Evolutionary conservation across 23 tunicate species (phyloP), one percentile per base, ranked within the genome.

Genomic region (Oikopleura dioica): DNA sequence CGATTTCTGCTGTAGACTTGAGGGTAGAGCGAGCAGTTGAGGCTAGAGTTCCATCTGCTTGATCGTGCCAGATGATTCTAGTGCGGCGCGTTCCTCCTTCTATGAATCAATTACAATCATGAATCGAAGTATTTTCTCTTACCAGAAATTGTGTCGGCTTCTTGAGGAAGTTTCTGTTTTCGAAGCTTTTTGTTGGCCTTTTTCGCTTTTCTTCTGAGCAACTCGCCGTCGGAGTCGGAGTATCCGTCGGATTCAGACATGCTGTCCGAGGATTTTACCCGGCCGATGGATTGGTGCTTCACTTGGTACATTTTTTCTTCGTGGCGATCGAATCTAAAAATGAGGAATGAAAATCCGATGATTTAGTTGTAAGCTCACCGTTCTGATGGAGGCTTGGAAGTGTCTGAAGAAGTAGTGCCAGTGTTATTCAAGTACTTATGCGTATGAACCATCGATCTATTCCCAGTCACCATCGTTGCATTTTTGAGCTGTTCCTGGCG

Each of bases 321-420:
- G 9, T 44, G 9, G 26, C 26, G 72, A 24, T 16, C 33, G 2
- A 63, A 12, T 63, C 26, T 63, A 31, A 21, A 63, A 24, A 28
- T 16, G n/a, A n/a, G n/a, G n/a, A n/a, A n/a, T n/a, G n/a, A n/a
- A n/a, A n/a, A 28, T 63, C 26, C 26, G 72, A 63, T 28, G 16
- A 12, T 63, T 31, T 23, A 63, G 16, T 63, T 9, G 55, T 44
- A 9, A 44, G 55, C 29, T 63, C 72, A 28, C 33, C 72, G 29
- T 2, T 63, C 72, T 2, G 72, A 63, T 2, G 16, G 26, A 28
- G 72, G 72, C 33, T 63, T 63, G 30, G 72, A 63, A 4, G 72
- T 63, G 16, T 63, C 72, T 24, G 72, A 63, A 63, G 72, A 63
- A 31, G 30, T 63, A 2, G 72, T 63, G n/a, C n/a, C n/a, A n/a